Evolutionary conservation across 92 coral and sea anemone species (phyloP), one percentile per base, ranked within the genome.

Genomic region (Diadumene lineata): DNA sequence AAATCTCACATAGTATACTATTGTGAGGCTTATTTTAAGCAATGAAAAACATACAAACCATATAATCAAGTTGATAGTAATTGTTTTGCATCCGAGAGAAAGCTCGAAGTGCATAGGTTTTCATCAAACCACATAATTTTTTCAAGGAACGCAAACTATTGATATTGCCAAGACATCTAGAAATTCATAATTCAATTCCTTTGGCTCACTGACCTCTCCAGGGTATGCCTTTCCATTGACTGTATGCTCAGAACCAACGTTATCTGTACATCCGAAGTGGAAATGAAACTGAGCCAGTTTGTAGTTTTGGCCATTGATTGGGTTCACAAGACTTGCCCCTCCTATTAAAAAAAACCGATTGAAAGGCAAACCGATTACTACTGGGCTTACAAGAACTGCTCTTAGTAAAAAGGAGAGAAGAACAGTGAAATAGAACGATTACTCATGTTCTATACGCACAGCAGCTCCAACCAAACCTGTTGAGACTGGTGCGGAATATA

Each of bases 181-280:
- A n/a, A n/a, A n/a, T 38, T 38, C 13, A 6, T 38, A 38, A 4
- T 38, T 38, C 24, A 53, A n/a, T 2, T 25, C 15, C 30, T 13
- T 26, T 1, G 22, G 25, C n/a, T n/a, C 27, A 13, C 63, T 28
- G 44, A 90, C 96, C 96, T 90, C 96, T 66, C 86, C 96, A 0
- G 92, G 77, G 66, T 43, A 83, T 11, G 74, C 23, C 17, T 51
- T 31, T 26, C 68, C 75, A 62, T 76, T 33, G 16, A 79, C 56
- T 13, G 87, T 77, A 78, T 90, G 96, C 64, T 90, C 96, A 38
- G 96, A 90, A 26, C 96, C 96, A 50, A 19, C 63, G 24, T 31
- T 4, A 44, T 83, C 67, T 56, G 50, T 13, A 33, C 96, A 90
- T 27, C 96, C 96, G 68, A 90, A 90, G 58, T 90, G 96, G 46